Evolutionary conservation across 2,797 vertebrate species (phyloP).

Genomic region (Yasuhikotakia modesta): DNA sequence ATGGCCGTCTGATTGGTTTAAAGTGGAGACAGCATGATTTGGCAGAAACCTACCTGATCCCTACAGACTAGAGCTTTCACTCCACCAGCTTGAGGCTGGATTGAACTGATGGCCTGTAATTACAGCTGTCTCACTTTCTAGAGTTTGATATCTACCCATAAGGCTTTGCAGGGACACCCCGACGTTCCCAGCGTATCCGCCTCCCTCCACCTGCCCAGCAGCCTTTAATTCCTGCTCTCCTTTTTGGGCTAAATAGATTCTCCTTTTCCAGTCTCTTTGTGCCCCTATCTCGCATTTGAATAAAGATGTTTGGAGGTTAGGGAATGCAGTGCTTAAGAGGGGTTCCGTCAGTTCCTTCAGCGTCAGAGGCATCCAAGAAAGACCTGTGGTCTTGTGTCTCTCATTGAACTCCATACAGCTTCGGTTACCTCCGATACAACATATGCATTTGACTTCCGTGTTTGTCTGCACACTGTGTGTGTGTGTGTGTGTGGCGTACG

Average conservation of each 20-base stretch:
- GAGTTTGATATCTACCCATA: constrained; percentile 40
- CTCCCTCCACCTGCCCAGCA: not conserved
- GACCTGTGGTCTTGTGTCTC: not conserved
- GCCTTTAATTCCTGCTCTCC: constrained; percentile 16
- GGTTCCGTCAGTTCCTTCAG: constrained; percentile 70
- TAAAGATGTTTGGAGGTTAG: constrained; percentile 43
- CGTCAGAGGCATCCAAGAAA: constrained; percentile 58
- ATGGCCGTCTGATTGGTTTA: constrained; percentile 46
- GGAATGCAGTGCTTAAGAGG: constrained; percentile 67
- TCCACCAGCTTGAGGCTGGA: constrained; percentile 5
- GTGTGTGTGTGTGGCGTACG: not conserved
- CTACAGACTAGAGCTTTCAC: not conserved
- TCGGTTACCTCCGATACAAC: constrained; percentile 40
- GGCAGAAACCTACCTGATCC: constrained; percentile 37
- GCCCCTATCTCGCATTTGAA: constrained; percentile 43
- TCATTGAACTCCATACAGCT: constrained; percentile 66
- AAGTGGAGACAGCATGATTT: constrained; percentile 40
- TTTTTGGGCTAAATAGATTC: not conserved
- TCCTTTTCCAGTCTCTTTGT: not conserved
- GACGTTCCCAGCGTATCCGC: constrained; percentile 11
- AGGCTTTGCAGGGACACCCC: constrained; percentile 29
- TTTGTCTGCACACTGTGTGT: constrained; percentile 34
- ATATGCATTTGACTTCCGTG: constrained; percentile 28
- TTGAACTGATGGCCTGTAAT: constrained; percentile 41
- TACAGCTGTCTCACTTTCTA: constrained; percentile 33